A percentile compares a stretch with the other conserved stretches of the same genome.
phyloP scores from a whole-genome alignment of 23 tunicate species.

The Trididemnum nubilum region DNA sequence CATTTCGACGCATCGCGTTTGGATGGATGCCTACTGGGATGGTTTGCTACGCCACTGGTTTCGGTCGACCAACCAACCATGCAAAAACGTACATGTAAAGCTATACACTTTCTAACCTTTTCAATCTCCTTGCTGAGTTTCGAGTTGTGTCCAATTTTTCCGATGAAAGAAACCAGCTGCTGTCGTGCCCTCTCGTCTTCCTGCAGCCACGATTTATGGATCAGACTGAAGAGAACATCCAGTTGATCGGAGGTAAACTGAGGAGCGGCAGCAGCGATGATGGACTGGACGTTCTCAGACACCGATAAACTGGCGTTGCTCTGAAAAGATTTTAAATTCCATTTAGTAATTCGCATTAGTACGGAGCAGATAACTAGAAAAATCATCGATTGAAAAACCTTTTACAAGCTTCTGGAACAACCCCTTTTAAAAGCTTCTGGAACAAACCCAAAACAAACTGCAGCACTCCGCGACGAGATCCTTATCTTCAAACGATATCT shows the following conservation, averaged over 20 bases:
- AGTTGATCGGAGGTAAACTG: slow-evolving; percentile 72
- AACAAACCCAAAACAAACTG: too few relatives aligned
- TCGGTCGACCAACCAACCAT: too few relatives aligned
- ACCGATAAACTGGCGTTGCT: slow-evolving; percentile 73
- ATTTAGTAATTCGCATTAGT: not conserved
- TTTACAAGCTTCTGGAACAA: not conserved
- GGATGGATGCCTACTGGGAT: too few relatives aligned
- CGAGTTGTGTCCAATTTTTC: slow-evolving; percentile 76
- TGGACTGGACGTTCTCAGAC: slow-evolving; percentile 81
- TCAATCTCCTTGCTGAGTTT: slow-evolving; percentile 55
- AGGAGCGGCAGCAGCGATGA: slow-evolving; percentile 75
- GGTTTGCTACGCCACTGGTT: too few relatives aligned
- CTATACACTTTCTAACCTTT: slow-evolving; percentile 43
- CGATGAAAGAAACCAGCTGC: slow-evolving; percentile 84
- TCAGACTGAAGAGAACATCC: slow-evolving; percentile 54
- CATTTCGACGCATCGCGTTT: too few relatives aligned
- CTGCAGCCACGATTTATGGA: slow-evolving; percentile 76
- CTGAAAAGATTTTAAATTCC: slow-evolving; percentile 43
- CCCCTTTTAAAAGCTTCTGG: not conserved
- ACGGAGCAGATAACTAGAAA: not conserved
- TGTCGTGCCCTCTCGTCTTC: slow-evolving; percentile 66
- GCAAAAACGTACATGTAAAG: too few relatives aligned
- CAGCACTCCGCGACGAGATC: too few relatives aligned
- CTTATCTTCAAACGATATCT: too few relatives aligned
- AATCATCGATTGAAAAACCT: not conserved